Base-by-base conservation (phyloP, 2,888 invertebrate genomes). In the Agrotis puta region DNA sequence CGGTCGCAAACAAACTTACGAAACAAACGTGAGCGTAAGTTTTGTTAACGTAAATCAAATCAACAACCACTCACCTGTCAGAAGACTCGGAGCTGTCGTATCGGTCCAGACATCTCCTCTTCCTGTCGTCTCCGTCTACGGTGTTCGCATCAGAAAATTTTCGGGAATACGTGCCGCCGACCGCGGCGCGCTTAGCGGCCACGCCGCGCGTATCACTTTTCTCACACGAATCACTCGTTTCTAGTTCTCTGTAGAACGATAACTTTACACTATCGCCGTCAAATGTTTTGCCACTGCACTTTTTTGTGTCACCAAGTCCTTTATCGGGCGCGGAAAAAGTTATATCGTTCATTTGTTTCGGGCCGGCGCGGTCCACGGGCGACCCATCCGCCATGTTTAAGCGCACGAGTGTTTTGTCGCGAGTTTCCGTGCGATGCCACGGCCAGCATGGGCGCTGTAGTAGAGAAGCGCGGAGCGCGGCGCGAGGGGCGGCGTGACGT, bases 41-140 rank as follows among this genome's bases (percentile, higher is more conserved):
- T 86, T 88, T 87, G 65, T 70, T 91, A 87, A 91, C 88, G 84
- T 81, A 91, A 89, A 88, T 82, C 51, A 91, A 89, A 88, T 82
- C 51, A 20, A 79, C 66, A 75, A 77, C 64, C 81, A 92, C 97
- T 97, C 94, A 98, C 98, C 98, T 98, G 98, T 98, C 98, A 96
- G 98, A 98, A 91, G 98, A 98, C 96, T 98, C 98, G 90, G 98
- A 98, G 95, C 98, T 98, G 97, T 98, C 98, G 97, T 98, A 98
- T 96, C 98, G 97, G 97, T 98, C 98, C 94, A 98, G 97, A 96
- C 98, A 98, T 96, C 98, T 97, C 96, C 98, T 98, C 96, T 98
- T 98, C 94, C 97, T 97, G 92, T 97, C 97, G 88, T 97, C 97
- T 74, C 95, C 94, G 76, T 92, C 90, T 85, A 87, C 90, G 77